Evolutionary conservation across 2,888 invertebrate genomes (phyloP).

Genomic region (Pandemis heparana): DNA sequence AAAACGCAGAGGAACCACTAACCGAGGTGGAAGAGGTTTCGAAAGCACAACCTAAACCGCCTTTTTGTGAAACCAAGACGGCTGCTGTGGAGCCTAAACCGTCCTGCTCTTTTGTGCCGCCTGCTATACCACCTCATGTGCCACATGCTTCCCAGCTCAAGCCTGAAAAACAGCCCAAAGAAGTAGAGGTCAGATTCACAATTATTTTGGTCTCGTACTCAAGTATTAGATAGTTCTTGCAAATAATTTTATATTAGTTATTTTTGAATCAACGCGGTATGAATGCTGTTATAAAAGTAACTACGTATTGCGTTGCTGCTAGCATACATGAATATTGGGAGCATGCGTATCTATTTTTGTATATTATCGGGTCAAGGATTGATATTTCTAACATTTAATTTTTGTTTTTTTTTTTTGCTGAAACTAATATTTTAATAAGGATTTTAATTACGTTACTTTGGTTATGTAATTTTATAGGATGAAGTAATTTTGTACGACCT

Average conservation of each 20-base stretch:
- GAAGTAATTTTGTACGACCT: slow-evolving; percentile 22
- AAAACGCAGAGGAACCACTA: slow-evolving; percentile 63
- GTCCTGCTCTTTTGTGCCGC: slow-evolving; percentile 74
- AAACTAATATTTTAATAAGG: slow-evolving; percentile 37
- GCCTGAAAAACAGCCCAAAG: slow-evolving; percentile 73
- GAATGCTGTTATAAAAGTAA: slow-evolving; percentile 58
- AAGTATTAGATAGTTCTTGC: slow-evolving; percentile 6
- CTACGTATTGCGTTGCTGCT: slow-evolving; percentile 70
- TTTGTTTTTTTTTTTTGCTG: slow-evolving; percentile 44
- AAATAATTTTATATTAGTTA: slow-evolving; percentile 3
- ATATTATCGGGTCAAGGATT: slow-evolving; percentile 82
- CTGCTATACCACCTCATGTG: slow-evolving; percentile 55
- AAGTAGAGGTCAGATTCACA: slow-evolving; percentile 80
- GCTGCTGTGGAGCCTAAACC: slow-evolving; percentile 66
- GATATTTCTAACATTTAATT: slow-evolving; percentile 56
- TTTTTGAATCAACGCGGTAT: slow-evolving; percentile 41
- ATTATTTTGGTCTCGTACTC: background rate
- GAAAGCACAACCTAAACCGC: slow-evolving; percentile 57
- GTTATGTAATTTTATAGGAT: slow-evolving; percentile 29
- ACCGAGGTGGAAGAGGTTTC: slow-evolving; percentile 58
- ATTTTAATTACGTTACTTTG: slow-evolving; percentile 3
- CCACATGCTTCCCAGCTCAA: slow-evolving; percentile 66
- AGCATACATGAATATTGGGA: slow-evolving; percentile 69
- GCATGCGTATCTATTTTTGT: slow-evolving; percentile 81
- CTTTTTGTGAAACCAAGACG: slow-evolving; percentile 53